phyloP scores from a whole-genome alignment of 2,888 invertebrate species.

The Ectemnius continuus region DNA sequence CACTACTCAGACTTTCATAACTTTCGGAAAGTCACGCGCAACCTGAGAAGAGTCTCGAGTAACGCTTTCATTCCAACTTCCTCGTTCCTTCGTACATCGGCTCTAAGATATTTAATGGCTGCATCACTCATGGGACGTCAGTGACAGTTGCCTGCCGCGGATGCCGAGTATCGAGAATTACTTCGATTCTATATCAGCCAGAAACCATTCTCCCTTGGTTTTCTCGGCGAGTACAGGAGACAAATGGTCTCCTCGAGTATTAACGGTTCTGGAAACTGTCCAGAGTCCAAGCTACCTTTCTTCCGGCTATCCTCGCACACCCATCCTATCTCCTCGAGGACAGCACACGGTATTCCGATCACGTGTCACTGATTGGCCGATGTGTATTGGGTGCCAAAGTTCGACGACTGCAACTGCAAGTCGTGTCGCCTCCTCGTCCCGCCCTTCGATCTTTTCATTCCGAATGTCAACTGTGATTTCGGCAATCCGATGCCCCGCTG shows the following conservation, averaged over 20 bases:
- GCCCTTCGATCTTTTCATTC: slow-evolving; percentile 18
- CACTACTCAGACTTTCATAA: too few species aligned
- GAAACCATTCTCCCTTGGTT: slow-evolving; percentile 12
- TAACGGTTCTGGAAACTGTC: slow-evolving; percentile 57
- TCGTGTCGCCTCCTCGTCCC: slow-evolving; percentile 6
- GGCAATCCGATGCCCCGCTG: slow-evolving; percentile 4
- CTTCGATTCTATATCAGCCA: slow-evolving; percentile 10
- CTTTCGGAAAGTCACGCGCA: too few species aligned
- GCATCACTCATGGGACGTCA: slow-evolving; percentile 3
- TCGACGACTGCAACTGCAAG: slow-evolving; percentile 29
- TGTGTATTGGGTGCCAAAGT: slow-evolving; percentile 43
- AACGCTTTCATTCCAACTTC: too few species aligned
- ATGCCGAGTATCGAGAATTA: slow-evolving; percentile 13
- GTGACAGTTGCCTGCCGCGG: slow-evolving; percentile 5
- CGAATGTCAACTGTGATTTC: slow-evolving; percentile 29
- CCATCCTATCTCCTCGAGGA: slow-evolving; percentile 6
- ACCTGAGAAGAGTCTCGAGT: too few species aligned
- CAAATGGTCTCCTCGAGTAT: slow-evolving; percentile 29
- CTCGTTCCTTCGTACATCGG: too few species aligned
- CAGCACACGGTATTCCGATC: slow-evolving; percentile 54
- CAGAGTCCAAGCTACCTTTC: slow-evolving; percentile 33
- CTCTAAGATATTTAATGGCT: too few species aligned
- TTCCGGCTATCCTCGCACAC: slow-evolving; percentile 14
- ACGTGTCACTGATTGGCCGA: slow-evolving; percentile 61
- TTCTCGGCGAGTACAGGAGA: slow-evolving; percentile 4